A percentile compares a stretch with the other conserved stretches of the same genome.
These are phyloP conservation scores for Sthenelais limicola DNA, from an alignment of 2,888 invertebrate genomes.

Conservation along the genomic window DNA sequence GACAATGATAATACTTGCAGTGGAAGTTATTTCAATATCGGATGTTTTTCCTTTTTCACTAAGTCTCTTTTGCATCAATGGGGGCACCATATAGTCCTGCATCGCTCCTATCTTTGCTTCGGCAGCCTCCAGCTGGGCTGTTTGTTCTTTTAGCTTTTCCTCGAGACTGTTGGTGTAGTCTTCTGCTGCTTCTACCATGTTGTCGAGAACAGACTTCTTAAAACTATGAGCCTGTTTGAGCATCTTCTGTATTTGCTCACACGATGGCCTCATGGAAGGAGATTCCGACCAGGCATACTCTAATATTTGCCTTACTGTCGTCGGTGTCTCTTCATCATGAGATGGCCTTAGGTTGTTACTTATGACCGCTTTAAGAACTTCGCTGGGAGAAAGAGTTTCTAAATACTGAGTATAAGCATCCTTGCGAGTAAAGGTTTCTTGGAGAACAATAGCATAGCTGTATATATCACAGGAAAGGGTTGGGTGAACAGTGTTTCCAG, in stretches of 20 bases:
- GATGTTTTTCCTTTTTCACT: neutral
- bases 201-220: slow-evolving; percentile 61
- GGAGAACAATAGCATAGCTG: slow-evolving; percentile 65
- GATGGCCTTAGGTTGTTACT: slow-evolving; percentile 41
- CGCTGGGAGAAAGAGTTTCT: slow-evolving; percentile 49
- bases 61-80: neutral
- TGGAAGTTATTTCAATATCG: neutral
- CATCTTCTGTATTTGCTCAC: slow-evolving; percentile 58
- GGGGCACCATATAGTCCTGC: neutral
- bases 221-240: slow-evolving; percentile 53
- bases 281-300: slow-evolving; percentile 61
- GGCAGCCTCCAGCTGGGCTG: neutral
- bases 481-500: slow-evolving; percentile 52
- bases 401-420: slow-evolving; percentile 60
- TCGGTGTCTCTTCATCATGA: slow-evolving; percentile 48
- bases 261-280: slow-evolving; percentile 56
- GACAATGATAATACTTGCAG: neutral
- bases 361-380: slow-evolving; percentile 55
- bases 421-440: slow-evolving; percentile 63
- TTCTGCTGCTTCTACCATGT: slow-evolving; percentile 67
- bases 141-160: slow-evolving; percentile 53
- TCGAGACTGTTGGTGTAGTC: slow-evolving; percentile 60
- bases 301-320: slow-evolving; percentile 56
- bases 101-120: neutral
- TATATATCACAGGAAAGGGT: slow-evolving; percentile 58